Conservation (phyloP, 30 jellyfish, hydroid and myxozoan genomes). For the Turritopsis rubra region DNA sequence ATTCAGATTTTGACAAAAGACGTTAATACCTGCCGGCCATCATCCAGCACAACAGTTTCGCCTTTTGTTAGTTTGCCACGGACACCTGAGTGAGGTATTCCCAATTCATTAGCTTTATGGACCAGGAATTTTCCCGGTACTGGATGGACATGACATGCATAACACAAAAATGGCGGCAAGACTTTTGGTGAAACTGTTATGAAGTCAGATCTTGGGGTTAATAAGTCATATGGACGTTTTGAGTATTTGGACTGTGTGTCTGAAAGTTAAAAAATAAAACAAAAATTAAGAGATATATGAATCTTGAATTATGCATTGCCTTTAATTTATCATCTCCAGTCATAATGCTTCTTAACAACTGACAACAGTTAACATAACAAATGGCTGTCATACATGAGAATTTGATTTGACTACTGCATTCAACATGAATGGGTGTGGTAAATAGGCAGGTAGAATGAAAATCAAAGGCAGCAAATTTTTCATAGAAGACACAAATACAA, state of each 20-base stretch:
- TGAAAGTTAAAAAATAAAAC: neutral
- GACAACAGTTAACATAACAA: too few species aligned
- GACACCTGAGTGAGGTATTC: slow-evolving; percentile 89
- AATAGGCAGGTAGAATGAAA: too few species aligned
- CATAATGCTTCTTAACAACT: too few species aligned
- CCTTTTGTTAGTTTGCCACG: slow-evolving; percentile 68
- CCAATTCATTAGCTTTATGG: slow-evolving; percentile 60
- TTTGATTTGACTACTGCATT: too few species aligned
- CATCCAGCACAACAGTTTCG: slow-evolving; percentile 52
- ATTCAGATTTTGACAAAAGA: too few species aligned
- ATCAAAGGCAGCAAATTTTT: too few species aligned
- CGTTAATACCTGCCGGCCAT: slow-evolving; percentile 73
- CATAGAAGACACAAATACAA: neutral
- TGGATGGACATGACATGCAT: slow-evolving; percentile 45
- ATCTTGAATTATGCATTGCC: too few species aligned
- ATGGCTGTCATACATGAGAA: too few species aligned
- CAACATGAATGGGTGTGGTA: too few species aligned
- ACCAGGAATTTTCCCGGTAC: slow-evolving; percentile 85
- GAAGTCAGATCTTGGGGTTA: neutral
- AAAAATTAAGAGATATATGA: neutral
- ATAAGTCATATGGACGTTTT: neutral
- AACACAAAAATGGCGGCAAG: slow-evolving; percentile 8
- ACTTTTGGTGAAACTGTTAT: slow-evolving; percentile 8
- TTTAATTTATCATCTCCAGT: too few species aligned
- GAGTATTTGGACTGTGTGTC: neutral